Evolutionary conservation across 2,797 vertebrate genomes (phyloP).

Genomic region (Melanogrammus aeglefinus): DNA sequence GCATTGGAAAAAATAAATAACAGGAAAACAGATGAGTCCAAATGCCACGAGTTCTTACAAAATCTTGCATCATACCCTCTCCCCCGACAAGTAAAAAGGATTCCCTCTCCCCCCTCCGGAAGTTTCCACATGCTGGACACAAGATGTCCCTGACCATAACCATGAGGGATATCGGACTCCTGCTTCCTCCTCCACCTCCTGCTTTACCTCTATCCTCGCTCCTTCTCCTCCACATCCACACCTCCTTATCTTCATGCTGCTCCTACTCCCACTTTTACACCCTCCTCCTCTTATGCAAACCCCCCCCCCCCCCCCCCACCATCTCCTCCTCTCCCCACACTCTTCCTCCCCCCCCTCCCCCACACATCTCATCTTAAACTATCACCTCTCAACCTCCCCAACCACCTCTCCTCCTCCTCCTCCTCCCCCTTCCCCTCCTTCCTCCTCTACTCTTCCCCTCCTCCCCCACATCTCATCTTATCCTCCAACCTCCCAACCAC

Average conservation of each 20-base stretch:
- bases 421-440: no score
- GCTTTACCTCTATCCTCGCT: no score
- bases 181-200: neutral
- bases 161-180: neutral
- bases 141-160: slow-evolving; percentile 5
- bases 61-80: neutral
- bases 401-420: slow-evolving; percentile 1
- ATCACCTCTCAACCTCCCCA: slow-evolving; percentile 8
- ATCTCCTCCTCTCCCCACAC: neutral
- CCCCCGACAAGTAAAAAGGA: neutral
- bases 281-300: neutral
- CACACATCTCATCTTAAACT: neutral
- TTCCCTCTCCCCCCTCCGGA: neutral
- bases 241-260: neutral
- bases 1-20: no score
- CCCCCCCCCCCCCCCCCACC: neutral
- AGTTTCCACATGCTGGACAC: neutral
- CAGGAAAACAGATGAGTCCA: no score
- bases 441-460: no score
- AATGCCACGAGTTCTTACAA: neutral
- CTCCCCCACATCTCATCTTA: no score
- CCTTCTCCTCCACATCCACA: neutral
- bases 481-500: no score
- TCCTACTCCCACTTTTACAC: neutral
- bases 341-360: neutral